Percentiles rank a stretch among this genome's conserved stretches.
Evolutionary conservation across 2,113 vertebrate genomes (phyloP).

Genomic region (Strix aluco): DNA sequence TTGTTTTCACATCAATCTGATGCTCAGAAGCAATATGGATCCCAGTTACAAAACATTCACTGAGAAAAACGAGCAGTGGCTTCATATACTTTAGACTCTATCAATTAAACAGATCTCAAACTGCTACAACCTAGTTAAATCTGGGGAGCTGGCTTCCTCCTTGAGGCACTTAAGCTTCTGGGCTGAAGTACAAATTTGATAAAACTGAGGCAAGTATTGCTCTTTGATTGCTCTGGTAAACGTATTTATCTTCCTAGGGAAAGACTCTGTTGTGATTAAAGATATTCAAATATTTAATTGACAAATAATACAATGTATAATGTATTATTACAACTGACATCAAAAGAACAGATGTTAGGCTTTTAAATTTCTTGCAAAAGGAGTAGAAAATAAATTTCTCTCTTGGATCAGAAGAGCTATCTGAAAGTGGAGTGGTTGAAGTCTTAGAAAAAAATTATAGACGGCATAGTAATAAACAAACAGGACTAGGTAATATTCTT

Average conservation of each 20-base stretch:
- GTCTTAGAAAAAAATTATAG: neutral
- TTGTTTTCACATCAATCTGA: conserved; percentile 31
- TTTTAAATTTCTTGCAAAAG: neutral
- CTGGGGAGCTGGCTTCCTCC: neutral
- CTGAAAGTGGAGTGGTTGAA: neutral
- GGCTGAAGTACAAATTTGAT: neutral
- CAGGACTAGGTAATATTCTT: neutral
- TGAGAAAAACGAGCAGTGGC: neutral
- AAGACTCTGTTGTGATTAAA: neutral
- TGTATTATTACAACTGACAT: neutral
- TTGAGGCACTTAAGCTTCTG: neutral
- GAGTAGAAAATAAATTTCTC: neutral
- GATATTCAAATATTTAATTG: neutral
- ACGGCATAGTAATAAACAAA: neutral
- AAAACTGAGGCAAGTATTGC: neutral
- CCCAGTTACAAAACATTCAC: neutral
- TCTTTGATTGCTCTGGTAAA: neutral
- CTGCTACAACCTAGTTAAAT: neutral
- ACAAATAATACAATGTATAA: neutral
- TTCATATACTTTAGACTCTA: neutral
- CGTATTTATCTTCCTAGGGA: neutral
- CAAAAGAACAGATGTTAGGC: neutral
- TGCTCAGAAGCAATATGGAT: neutral
- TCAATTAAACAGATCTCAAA: neutral
- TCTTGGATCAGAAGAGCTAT: neutral